These are phyloP conservation scores for Ryuthela nishihirai DNA, from an alignment of 2,888 invertebrate species.

Conservation along the genomic window DNA sequence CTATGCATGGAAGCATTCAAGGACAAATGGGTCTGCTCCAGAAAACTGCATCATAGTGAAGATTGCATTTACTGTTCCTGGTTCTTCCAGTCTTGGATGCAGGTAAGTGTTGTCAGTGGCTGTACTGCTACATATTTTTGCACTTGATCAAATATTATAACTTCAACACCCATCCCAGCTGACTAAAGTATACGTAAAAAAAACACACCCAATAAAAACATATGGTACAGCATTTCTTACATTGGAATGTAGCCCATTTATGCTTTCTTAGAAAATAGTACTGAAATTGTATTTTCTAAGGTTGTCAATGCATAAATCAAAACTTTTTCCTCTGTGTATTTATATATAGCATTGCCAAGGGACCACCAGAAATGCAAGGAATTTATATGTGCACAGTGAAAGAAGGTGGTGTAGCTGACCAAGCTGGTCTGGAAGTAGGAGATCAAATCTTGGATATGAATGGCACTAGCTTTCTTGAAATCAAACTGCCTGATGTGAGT, in stretches of 20 bases:
- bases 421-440: slow-evolving; percentile 81
- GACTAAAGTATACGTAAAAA: too few relatives aligned
- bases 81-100: slow-evolving; percentile 77
- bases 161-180: too few relatives aligned
- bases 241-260: neutral
- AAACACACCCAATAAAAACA: too few relatives aligned
- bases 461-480: slow-evolving; percentile 62
- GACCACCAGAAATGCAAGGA: slow-evolving; percentile 80
- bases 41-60: slow-evolving; percentile 33
- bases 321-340: slow-evolving; percentile 40
- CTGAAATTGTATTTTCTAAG: too few relatives aligned
- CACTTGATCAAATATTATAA: too few relatives aligned
- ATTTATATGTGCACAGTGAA: slow-evolving; percentile 87
- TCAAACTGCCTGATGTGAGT: slow-evolving; percentile 72
- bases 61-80: slow-evolving; percentile 47
- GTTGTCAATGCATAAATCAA: neutral
- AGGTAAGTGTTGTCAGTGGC: slow-evolving; percentile 65
- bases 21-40: slow-evolving; percentile 25
- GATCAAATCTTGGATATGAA: slow-evolving; percentile 90
- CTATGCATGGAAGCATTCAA: too few relatives aligned
- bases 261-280: too few relatives aligned
- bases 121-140: too few relatives aligned
- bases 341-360: slow-evolving; percentile 60
- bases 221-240: neutral
- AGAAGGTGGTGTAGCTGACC: slow-evolving; percentile 80